These are phyloP conservation scores for Nephila pilipes DNA, from an alignment of 1,140 invertebrate species.

Conservation along the genomic window DNA sequence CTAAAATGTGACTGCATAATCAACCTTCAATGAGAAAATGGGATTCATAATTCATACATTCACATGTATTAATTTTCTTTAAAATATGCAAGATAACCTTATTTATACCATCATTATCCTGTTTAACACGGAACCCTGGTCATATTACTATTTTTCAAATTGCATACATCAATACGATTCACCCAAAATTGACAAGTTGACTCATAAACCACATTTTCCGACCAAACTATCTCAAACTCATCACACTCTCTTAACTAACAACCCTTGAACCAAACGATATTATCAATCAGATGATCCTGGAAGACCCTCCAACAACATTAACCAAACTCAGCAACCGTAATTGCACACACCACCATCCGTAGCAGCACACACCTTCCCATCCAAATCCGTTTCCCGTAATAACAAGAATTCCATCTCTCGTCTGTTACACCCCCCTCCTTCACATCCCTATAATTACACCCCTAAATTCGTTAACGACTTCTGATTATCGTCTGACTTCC, in stretches of 20 bases:
- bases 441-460: not conserved
- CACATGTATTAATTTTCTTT: no score
- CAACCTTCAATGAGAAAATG: no score
- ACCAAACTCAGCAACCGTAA: not conserved
- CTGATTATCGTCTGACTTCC: not conserved
- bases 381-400: no score
- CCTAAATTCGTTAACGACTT: conserved; percentile 39
- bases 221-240: not conserved
- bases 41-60: no score
- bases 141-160: no score
- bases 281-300: not conserved
- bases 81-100: no score
- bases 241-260: not conserved
- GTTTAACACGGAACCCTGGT: no score
- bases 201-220: not conserved
- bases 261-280: not conserved
- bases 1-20: no score
- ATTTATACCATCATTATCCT: no score
- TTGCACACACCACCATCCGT: not conserved
- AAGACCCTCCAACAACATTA: not conserved
- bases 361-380: not conserved
- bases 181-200: not conserved
- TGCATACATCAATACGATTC: not conserved
- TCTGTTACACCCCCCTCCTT: not conserved
- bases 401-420: not conserved